A percentile compares a stretch with the other conserved stretches of the same genome.
phyloP scores from a whole-genome alignment of 2,113 vertebrate species.

The Podiceps cristatus region DNA sequence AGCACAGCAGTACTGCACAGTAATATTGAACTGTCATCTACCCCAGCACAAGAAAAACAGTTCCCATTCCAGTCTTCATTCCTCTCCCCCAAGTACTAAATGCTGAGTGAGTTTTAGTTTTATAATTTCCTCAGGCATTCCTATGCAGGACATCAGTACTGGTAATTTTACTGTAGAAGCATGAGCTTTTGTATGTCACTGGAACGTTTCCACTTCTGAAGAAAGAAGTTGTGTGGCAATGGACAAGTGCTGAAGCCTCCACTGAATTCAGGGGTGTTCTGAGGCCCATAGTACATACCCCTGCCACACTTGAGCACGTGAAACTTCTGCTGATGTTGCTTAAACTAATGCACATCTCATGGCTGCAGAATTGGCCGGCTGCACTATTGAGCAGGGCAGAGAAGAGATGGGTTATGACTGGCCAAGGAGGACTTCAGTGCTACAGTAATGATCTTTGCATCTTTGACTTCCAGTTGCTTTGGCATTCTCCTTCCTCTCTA shows the following conservation, averaged over 20 bases:
- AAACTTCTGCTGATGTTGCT: not conserved
- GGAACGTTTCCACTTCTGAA: not conserved
- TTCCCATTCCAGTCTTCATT: not conserved
- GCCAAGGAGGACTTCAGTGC: not conserved
- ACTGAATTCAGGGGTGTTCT: not conserved
- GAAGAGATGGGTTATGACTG: not conserved
- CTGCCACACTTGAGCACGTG: not conserved
- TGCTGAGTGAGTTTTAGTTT: not conserved
- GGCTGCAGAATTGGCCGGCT: not conserved
- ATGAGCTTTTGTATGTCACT: not conserved
- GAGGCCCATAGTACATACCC: not conserved
- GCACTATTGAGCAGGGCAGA: not conserved
- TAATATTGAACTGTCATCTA: not conserved
- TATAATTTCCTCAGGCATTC: not conserved
- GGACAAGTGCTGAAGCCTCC: not conserved
- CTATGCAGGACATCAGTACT: not conserved
- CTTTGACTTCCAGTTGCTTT: not conserved
- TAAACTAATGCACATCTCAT: not conserved
- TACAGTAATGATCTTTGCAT: not conserved
- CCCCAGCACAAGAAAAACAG: not conserved
- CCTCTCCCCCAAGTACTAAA: not conserved
- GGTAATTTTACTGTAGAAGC: not conserved
- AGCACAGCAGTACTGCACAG: not conserved
- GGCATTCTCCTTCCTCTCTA: not conserved
- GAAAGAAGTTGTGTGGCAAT: not conserved